These are phyloP conservation scores for Xenopus tropicalis DNA, from an alignment of 2,113 vertebrate genomes.

Conservation along the genomic window DNA sequence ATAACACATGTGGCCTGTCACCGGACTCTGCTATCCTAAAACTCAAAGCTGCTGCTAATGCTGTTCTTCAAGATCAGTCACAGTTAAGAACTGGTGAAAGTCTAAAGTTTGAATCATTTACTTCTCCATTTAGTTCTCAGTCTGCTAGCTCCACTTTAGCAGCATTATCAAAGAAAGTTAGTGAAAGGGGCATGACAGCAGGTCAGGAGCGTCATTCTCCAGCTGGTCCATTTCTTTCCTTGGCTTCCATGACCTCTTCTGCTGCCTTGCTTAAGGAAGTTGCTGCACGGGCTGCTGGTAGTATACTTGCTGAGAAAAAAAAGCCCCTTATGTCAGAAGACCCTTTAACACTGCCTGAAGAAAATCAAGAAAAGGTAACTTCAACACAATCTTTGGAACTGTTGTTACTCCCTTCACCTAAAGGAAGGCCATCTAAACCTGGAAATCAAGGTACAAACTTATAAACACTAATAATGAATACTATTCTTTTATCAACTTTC, in stretches of 20 bases:
- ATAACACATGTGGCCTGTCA: slow-evolving; percentile 82
- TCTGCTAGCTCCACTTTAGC: slow-evolving; percentile 96
- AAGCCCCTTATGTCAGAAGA: slow-evolving; percentile 80
- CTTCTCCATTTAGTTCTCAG: slow-evolving; percentile 94
- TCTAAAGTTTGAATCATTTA: slow-evolving; percentile 90
- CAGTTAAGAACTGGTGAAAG: slow-evolving; percentile 80
- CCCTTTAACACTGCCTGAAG: slow-evolving; percentile 80
- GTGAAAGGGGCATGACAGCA: slow-evolving; percentile 84
- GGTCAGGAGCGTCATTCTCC: slow-evolving; percentile 81
- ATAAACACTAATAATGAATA: neutral
- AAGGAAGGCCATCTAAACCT: slow-evolving; percentile 83
- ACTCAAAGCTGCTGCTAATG: slow-evolving; percentile 94
- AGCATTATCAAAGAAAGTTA: slow-evolving; percentile 97
- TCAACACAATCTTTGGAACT: slow-evolving; percentile 85
- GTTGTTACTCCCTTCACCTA: slow-evolving; percentile 84
- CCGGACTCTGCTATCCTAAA: slow-evolving; percentile 97
- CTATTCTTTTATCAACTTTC: no score
- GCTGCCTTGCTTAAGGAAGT: slow-evolving; percentile 97
- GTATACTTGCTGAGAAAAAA: slow-evolving; percentile 89
- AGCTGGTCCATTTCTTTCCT: slow-evolving; percentile 88
- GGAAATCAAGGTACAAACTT: slow-evolving; percentile 75
- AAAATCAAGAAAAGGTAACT: slow-evolving; percentile 84
- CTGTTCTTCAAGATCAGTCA: slow-evolving; percentile 92
- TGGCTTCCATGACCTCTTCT: slow-evolving; percentile 96
- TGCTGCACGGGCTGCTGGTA: slow-evolving; percentile 92